Evolutionary conservation across 2,888 invertebrate species (phyloP).

Genomic region (Eucriotettix oculatus): DNA sequence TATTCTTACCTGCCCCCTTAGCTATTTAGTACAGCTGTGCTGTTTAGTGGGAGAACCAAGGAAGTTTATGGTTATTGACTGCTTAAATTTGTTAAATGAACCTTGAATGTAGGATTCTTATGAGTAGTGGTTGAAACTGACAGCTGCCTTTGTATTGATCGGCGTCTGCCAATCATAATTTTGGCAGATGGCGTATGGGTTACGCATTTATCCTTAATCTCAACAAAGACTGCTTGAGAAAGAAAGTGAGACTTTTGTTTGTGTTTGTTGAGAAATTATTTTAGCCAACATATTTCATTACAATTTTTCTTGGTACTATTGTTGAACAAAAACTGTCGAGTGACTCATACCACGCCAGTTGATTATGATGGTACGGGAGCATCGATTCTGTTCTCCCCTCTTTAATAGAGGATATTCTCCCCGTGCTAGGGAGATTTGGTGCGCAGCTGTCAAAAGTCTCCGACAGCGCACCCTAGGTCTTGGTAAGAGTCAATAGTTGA

Average conservation of each 20-base stretch:
- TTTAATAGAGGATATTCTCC: not conserved
- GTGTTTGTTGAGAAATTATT: no score
- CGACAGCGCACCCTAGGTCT: conserved; percentile 3
- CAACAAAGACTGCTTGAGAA: no score
- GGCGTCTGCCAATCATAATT: conserved; percentile 6
- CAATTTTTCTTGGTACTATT: no score
- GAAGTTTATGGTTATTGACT: not conserved
- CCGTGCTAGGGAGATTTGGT: conserved; percentile 2
- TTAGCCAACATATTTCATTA: not conserved
- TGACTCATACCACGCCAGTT: not conserved
- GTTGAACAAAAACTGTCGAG: not conserved
- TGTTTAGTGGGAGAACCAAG: no score
- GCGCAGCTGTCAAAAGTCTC: conserved; percentile 6
- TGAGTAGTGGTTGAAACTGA: not conserved
- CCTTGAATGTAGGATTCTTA: not conserved
- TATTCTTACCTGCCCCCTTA: not conserved
- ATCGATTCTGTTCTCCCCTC: conserved; percentile 5
- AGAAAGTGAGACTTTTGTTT: no score
- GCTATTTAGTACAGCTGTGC: no score
- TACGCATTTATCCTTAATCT: no score
- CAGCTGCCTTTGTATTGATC: conserved; percentile 2
- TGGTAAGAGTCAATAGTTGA: not conserved
- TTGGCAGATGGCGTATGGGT: not conserved
- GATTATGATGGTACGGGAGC: conserved; percentile 8
- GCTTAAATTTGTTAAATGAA: not conserved